Base-by-base conservation (phyloP, 1,140 invertebrate genomes). In the Dysdera silvatica region DNA sequence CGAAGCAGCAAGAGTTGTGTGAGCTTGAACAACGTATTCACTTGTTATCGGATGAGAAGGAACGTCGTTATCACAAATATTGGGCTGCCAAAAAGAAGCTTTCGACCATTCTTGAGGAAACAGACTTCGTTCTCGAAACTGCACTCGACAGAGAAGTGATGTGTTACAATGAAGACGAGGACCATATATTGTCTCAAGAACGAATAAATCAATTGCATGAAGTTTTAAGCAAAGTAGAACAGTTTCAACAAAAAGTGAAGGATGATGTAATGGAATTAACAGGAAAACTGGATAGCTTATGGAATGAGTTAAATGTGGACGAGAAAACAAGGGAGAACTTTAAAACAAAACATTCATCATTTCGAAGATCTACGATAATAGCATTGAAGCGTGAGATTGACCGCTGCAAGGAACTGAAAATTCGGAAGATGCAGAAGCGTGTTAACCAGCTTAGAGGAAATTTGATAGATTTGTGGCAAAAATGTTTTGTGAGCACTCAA, bases 401-500 rank as follows among this genome's bases (percentile, higher is more conserved):
- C 29, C 75, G 80, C 16, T 85, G 83, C 70, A 82, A 85, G 70
- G 72, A 79, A 40, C 74, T 84, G 12, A 83, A 85, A 40, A 74
- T 76, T 10, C 79, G 84, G 66, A 86, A 87, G 71, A 80, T 88
- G 0, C 79, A 82, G 72, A 79, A 81, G 52, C 88, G 88, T 72
- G 78, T 91, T 28, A 80, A 82, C 1, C 83, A 84, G 70, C 73
- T 87, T 2, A 79, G 87, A 4, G 71, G 77, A 2, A 84, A 91
- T 70, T 80, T 91, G 7, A 73, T 76, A 54, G 71, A 81, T 49
- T 82, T 83, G 75, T 91, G 87, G 87, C 82, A 87, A 58, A 81
- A 82, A 67, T 85, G 87, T 54, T 82, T 82, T 71, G 84, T 83
- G 67, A 82, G 81, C 35, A 74, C 79, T 45, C 70, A 78, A 35